These are phyloP conservation scores for Protobothrops mucrosquamatus DNA, from an alignment of 2,113 vertebrate genomes.

Conservation along the genomic window DNA sequence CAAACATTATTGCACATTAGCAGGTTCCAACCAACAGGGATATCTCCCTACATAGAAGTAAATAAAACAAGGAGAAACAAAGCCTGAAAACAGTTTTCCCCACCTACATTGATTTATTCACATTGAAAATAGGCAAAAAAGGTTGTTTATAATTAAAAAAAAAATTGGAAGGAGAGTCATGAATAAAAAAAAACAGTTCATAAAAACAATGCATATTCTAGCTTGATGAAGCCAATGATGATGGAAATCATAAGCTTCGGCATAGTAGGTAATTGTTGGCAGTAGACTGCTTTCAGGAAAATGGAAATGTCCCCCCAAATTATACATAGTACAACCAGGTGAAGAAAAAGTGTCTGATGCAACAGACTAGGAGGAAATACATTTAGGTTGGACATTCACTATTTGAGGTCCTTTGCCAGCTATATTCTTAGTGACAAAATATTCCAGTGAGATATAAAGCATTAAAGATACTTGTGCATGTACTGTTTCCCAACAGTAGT, in stretches of 20 bases:
- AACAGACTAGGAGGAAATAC: neutral
- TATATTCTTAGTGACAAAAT: slow-evolving; percentile 9
- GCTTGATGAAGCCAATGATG: slow-evolving; percentile 1
- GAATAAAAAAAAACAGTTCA: neutral
- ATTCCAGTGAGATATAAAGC: slow-evolving; percentile 48
- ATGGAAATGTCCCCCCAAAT: neutral
- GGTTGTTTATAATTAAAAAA: neutral
- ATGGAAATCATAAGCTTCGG: neutral
- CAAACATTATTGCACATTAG: neutral
- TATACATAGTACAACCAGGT: slow-evolving; percentile 33
- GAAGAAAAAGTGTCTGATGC: slow-evolving; percentile 3
- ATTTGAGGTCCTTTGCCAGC: slow-evolving; percentile 30
- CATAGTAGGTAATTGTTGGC: neutral
- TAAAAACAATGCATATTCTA: slow-evolving; percentile 13
- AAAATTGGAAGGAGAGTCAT: neutral
- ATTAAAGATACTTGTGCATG: neutral
- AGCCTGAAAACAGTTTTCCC: neutral
- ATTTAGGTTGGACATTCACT: neutral
- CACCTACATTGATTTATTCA: neutral
- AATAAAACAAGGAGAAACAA: neutral
- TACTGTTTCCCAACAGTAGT: slow-evolving; percentile 35
- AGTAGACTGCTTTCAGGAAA: neutral
- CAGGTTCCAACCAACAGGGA: neutral
- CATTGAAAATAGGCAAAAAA: neutral
- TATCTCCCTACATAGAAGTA: neutral